phyloP scores from a whole-genome alignment of 2,113 vertebrate genomes.

The Limnothrissa miodon region DNA sequence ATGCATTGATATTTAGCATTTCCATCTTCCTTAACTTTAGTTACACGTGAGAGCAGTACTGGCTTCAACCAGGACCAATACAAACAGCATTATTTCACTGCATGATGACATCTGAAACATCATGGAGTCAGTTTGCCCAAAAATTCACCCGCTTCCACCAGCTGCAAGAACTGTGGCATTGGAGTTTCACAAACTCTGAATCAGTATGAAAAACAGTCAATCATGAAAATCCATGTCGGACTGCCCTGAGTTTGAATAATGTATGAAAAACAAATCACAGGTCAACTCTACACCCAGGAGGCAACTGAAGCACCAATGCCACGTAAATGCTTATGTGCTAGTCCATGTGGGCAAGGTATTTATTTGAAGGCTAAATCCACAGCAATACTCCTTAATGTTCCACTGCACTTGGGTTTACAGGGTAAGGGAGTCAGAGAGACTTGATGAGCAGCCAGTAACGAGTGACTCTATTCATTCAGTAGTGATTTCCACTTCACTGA shows the following conservation, averaged over 20 bases:
- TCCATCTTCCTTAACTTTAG: not conserved
- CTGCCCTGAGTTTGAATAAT: not conserved
- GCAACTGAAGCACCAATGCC: not conserved
- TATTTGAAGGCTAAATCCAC: not conserved
- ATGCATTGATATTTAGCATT: not conserved
- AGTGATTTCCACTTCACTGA: not conserved
- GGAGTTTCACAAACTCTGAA: not conserved
- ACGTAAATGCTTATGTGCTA: not conserved
- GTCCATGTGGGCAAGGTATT: not conserved
- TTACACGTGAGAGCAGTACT: not conserved
- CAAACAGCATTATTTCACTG: not conserved
- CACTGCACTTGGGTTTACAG: not conserved
- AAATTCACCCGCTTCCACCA: not conserved
- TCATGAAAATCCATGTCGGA: not conserved
- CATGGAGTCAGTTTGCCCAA: not conserved
- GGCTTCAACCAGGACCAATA: not conserved
- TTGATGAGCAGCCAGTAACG: not conserved
- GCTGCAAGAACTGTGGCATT: not conserved
- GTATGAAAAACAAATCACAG: not conserved
- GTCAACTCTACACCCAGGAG: not conserved
- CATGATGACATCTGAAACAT: not conserved
- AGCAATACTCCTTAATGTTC: not conserved
- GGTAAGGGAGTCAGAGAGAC: not conserved
- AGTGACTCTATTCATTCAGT: not conserved
- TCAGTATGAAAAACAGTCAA: not conserved